These are phyloP conservation scores for Empidonax traillii DNA, from an alignment of 2,113 vertebrate genomes.

Conservation along the genomic window DNA sequence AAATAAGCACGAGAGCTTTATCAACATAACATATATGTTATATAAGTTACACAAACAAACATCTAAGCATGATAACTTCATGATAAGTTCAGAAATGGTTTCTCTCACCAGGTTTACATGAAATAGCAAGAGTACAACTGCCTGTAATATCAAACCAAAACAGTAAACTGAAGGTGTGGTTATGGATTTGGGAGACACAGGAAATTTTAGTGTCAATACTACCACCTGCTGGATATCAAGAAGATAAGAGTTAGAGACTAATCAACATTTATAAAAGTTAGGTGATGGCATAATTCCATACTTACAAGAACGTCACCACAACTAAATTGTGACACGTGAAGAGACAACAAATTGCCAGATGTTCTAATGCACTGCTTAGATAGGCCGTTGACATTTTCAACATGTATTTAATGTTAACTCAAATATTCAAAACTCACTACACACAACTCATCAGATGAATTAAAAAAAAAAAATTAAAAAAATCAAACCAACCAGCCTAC, in stretches of 20 bases:
- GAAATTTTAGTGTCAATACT: background rate
- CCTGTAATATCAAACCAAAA: background rate
- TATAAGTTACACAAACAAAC: background rate
- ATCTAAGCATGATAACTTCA: background rate
- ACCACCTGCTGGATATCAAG: conserved; percentile 36
- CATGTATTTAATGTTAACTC: background rate
- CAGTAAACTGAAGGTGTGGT: background rate
- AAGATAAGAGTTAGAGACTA: background rate
- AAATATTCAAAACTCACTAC: background rate
- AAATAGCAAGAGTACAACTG: background rate
- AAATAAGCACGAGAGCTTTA: background rate
- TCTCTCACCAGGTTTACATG: background rate
- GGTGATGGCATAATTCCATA: background rate
- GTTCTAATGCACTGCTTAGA: background rate
- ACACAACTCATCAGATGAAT: background rate
- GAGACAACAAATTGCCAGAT: background rate
- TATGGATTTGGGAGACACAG: background rate
- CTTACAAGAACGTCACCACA: background rate
- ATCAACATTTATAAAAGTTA: background rate
- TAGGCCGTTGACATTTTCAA: background rate
- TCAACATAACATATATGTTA: background rate
- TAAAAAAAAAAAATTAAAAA: background rate
- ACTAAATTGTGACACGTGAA: background rate
- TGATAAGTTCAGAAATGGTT: background rate
- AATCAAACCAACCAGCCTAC: background rate